Evolutionary conservation across 1,140 invertebrate genomes (phyloP), one percentile per base, ranked within the genome.

Genomic region (Drosophila ohnishii): DNA sequence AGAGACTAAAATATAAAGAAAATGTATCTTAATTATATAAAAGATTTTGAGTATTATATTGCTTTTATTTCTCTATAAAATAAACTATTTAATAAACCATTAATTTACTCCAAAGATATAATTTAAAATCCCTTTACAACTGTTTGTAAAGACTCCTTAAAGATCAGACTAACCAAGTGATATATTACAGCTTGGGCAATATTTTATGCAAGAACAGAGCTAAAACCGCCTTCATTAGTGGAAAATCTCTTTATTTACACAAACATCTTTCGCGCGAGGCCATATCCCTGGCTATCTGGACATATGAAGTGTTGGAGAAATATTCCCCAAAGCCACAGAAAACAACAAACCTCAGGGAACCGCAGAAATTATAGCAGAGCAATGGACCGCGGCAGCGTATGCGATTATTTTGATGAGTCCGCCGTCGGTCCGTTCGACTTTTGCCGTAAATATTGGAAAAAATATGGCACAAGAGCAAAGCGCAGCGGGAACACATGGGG

Each of bases 351-450:
- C 39, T 13, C 57, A 61, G 51, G 37, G 22, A 35, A 53, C 32
- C 58, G 63, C 63, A 65, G 63, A 65, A 65, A 63, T 63, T 65
- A 63, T 63, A 30, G 47, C 34, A 66, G 51, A 53, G 47, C 65
- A 44, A 69, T 69, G 65, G 62, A 69, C 62, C 65, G 14, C 61
- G 61, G 28, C 64, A 13, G 64, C 47, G 65, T 32, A 66, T 66
- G 65, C 67, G 69, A 78, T 85, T 78, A 78, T 86, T 81, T 75
- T 85, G 81, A 85, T 85, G 81, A 75, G 70, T 57, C 61, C 55
- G 80, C 65, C 75, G 70, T 56, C 75, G 70, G 37, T 53, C 51
- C 45, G 64, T 65, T 67, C 58, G 80, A 80, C 66, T 80, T 85
- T 65, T 55, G 82, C 74, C 70, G 78, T 86, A 86, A 86, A 86